Conservation (phyloP, 1,140 invertebrate genomes). For the Diuraphis noxia region DNA sequence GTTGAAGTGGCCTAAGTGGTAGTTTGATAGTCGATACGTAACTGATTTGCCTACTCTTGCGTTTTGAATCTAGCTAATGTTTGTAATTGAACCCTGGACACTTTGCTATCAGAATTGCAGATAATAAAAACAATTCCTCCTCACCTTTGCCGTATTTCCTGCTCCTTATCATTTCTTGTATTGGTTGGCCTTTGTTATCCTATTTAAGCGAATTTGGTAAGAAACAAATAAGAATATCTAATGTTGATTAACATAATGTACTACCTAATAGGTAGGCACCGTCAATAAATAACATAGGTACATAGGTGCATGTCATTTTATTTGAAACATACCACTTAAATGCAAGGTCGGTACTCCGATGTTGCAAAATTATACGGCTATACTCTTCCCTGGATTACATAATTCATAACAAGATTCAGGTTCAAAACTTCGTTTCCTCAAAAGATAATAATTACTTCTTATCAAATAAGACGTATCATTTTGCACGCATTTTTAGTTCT, state of each 20-base stretch:
- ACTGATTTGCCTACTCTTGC: not conserved
- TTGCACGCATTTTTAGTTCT: not conserved
- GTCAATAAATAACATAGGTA: not conserved
- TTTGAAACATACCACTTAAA: slow-evolving; percentile 9
- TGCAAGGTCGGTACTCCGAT: not conserved
- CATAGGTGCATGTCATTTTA: not conserved
- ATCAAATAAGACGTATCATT: not conserved
- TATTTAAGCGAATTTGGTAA: slow-evolving; percentile 6
- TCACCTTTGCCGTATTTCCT: slow-evolving; percentile 9
- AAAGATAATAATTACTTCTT: not conserved
- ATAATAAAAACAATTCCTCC: slow-evolving; percentile 28
- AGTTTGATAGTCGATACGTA: not conserved
- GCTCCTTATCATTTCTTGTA: slow-evolving; percentile 1
- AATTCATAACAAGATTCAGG: not conserved
- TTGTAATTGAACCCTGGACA: slow-evolving; percentile 27
- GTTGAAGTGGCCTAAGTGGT: not conserved
- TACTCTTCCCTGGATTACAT: not conserved
- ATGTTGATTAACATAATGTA: not conserved
- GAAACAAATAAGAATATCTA: not conserved
- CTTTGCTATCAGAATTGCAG: slow-evolving; percentile 21
- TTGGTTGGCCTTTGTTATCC: slow-evolving; percentile 6
- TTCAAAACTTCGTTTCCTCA: slow-evolving; percentile 2
- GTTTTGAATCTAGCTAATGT: slow-evolving; percentile 12
- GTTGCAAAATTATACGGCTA: not conserved
- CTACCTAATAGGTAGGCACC: not conserved